Evolutionary conservation across 2,797 vertebrate genomes (phyloP), one percentile per base, ranked within the genome.

Genomic region (Acanthis flammea): DNA sequence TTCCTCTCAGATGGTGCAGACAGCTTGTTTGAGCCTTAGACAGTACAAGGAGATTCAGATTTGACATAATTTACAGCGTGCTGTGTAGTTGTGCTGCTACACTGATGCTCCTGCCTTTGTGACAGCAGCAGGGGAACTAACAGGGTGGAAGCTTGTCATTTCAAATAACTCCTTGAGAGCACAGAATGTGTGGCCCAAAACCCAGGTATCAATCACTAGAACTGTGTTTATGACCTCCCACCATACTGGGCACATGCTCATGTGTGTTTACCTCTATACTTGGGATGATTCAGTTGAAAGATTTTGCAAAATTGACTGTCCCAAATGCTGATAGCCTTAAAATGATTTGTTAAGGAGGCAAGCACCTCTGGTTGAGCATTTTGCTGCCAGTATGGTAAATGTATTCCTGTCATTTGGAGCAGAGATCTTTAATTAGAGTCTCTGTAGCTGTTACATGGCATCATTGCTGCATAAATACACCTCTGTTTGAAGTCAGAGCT

Each of bases 1-100:
- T 68, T 93, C 55, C 27, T 60, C 58, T 95, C 93, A 96, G 92
- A 93, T 89, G 90, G 71, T 66, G 50, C 60, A 78, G 47, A 90
- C 93, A 93, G 85, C 73, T 95, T 94, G 72, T 72, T 68, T 91
- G 80, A 81, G 80, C 66, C 57, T 41, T 48, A 55, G 35, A 70
- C 9, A 1, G 45, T 33, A 68, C 1, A 14, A 86, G 47, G 86
- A 68, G 33, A 54, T 85, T 77, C 61, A 25, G 68, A n/a, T 48
- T 41, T 92, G 78, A 77, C 84, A 71, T 94, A 2, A 14, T 58
- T 53, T 83, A 39, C 68, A 30, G 45, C 11, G 9, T 44, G 50
- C 68, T 70, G 27, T 28, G 54, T 70, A 45, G 62, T 47, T 55
- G 44, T 47, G 31, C 72, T 87, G 65, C 58, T 78, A n/a, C 68